phyloP scores from a whole-genome alignment of 2,113 vertebrate species.

The Marcusenius ussheri region DNA sequence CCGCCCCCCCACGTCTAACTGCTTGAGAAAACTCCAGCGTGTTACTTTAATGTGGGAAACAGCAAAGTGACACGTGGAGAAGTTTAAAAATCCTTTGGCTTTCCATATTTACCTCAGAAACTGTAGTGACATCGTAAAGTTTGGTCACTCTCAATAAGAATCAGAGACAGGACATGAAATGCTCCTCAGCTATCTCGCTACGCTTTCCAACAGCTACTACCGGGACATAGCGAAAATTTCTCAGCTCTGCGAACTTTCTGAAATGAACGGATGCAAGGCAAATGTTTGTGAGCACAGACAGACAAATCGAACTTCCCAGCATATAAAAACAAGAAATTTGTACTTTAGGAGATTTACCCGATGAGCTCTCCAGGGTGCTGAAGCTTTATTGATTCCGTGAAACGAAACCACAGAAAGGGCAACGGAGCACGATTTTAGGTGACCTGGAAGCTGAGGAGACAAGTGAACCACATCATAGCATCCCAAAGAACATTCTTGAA shows the following conservation, averaged over 20 bases:
- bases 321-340: background rate
- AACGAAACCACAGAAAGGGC: background rate
- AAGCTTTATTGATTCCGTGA: slow-evolving; percentile 5
- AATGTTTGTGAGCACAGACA: background rate
- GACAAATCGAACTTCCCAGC: background rate
- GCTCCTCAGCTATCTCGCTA: background rate
- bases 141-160: background rate
- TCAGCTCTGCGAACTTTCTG: background rate
- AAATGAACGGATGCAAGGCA: background rate
- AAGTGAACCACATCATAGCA: background rate
- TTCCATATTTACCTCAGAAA: background rate
- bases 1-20: background rate
- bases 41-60: background rate
- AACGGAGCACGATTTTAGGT: background rate
- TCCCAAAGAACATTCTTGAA: background rate
- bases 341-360: background rate
- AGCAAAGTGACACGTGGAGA: background rate
- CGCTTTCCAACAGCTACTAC: background rate
- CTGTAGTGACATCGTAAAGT: background rate
- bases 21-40: background rate
- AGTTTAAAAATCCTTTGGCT: background rate
- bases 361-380: slow-evolving; percentile 28
- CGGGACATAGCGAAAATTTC: background rate
- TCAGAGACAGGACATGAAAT: background rate
- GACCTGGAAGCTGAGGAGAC: background rate